A percentile compares a stretch with the other conserved stretches of the same genome.
These are phyloP conservation scores for Mycetomoellerius zeteki DNA, from an alignment of 1,140 invertebrate genomes.

Conservation along the genomic window DNA sequence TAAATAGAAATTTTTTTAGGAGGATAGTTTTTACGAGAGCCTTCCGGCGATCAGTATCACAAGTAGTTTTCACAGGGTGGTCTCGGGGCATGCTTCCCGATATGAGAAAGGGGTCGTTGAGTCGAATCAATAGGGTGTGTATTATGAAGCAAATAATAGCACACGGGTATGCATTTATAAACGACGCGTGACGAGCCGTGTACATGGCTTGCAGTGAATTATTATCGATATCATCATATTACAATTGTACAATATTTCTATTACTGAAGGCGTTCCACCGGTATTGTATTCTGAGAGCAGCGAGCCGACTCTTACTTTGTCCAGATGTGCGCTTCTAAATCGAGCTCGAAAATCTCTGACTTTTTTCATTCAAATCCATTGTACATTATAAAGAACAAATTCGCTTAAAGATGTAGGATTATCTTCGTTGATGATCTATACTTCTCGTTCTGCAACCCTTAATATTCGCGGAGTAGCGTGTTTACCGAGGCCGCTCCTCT, in stretches of 20 bases:
- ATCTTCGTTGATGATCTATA: slow-evolving; percentile 1
- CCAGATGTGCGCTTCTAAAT: not conserved
- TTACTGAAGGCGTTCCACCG: not conserved
- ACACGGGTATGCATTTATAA: slow-evolving; percentile 39
- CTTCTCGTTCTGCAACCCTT: slow-evolving; percentile 8
- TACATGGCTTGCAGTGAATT: not conserved
- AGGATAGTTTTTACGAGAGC: not conserved
- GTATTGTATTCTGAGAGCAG: not conserved
- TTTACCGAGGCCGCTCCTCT: slow-evolving; percentile 7
- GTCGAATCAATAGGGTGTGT: slow-evolving; percentile 61
- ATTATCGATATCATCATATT: slow-evolving; percentile 3
- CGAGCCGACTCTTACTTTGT: not conserved
- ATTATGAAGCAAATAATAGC: slow-evolving; percentile 51
- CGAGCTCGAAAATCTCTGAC: not conserved
- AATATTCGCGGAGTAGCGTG: slow-evolving; percentile 21
- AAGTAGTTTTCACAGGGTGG: slow-evolving; percentile 27
- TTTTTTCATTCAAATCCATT: not conserved
- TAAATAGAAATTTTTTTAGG: not conserved
- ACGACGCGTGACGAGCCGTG: slow-evolving; percentile 25
- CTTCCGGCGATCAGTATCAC: slow-evolving; percentile 27
- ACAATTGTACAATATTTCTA: slow-evolving; percentile 7
- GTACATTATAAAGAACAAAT: not conserved
- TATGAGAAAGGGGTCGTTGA: slow-evolving; percentile 53
- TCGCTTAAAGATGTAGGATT: not conserved
- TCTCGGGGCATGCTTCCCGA: slow-evolving; percentile 27